Percentiles rank a stretch among this genome's conserved stretches.
phyloP scores from a whole-genome alignment of 2,113 vertebrate genomes.

The Oncorhynchus tshawytscha region DNA sequence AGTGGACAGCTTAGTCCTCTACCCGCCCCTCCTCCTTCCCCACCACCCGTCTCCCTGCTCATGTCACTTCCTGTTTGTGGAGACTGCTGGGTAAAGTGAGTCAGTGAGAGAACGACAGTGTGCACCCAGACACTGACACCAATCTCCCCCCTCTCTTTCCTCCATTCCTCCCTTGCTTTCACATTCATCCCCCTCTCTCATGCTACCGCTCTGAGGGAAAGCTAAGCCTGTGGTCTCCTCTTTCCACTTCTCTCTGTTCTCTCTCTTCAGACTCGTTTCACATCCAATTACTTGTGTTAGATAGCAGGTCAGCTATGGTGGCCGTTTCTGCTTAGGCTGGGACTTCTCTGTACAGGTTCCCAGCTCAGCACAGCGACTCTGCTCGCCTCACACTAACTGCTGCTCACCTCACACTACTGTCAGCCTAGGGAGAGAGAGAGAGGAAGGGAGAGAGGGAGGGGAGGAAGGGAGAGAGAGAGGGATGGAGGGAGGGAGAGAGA shows the following conservation, averaged over 20 bases:
- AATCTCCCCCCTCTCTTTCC: not conserved
- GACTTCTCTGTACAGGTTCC: not conserved
- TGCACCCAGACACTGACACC: conserved; percentile 33
- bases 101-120: conserved; percentile 26
- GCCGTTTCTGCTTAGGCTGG: not conserved
- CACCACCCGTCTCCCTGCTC: not conserved
- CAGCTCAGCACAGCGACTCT: not conserved
- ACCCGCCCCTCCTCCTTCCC: not conserved
- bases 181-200: not conserved
- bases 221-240: not conserved
- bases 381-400: not conserved
- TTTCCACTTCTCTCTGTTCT: not conserved
- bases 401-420: not conserved
- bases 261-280: not conserved
- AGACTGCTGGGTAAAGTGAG: conserved; percentile 55
- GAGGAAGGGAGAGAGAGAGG: not conserved
- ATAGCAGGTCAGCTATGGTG: not conserved
- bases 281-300: not conserved
- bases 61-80: conserved; percentile 48
- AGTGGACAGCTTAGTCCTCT: not conserved
- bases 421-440: not conserved
- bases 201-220: conserved; percentile 8
- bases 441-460: not conserved
- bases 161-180: too few relatives aligned
- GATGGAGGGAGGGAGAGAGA: not conserved